Evolutionary conservation across 2,888 invertebrate genomes (phyloP).

Genomic region (Eilema griseolum): DNA sequence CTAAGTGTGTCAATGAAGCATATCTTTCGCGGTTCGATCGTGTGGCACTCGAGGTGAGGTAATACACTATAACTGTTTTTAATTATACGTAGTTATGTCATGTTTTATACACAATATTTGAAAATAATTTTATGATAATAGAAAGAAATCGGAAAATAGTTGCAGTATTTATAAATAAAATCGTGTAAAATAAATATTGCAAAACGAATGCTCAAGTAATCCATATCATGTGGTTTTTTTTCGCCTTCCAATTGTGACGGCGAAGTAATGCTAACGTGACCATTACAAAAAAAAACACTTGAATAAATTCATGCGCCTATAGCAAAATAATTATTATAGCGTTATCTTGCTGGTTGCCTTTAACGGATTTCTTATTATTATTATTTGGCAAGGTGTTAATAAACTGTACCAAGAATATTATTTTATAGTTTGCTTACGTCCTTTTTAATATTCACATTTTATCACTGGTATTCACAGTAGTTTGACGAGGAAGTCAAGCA

Average conservation of each 20-base stretch:
- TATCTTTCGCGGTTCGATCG: constrained; percentile 55
- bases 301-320: no score
- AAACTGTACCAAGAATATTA: background rate
- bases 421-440: background rate
- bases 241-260: background rate
- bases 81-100: constrained; percentile 42
- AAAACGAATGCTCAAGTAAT: background rate
- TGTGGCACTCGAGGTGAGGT: constrained; percentile 53
- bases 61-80: constrained; percentile 53
- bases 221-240: background rate
- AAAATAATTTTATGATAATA: background rate
- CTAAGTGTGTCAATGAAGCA: constrained; percentile 53
- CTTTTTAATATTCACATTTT: constrained; percentile 1
- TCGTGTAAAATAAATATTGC: background rate
- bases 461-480: background rate
- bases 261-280: no score
- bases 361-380: background rate
- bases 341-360: background rate
- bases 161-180: background rate
- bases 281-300: no score
- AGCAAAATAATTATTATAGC: background rate
- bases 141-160: background rate
- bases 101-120: constrained; percentile 27
- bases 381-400: background rate
- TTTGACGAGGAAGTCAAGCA: background rate